A percentile compares a stretch with the other conserved stretches of the same genome.
phyloP scores from a whole-genome alignment of 2,888 invertebrate genomes.

The Embidobia sp. region DNA sequence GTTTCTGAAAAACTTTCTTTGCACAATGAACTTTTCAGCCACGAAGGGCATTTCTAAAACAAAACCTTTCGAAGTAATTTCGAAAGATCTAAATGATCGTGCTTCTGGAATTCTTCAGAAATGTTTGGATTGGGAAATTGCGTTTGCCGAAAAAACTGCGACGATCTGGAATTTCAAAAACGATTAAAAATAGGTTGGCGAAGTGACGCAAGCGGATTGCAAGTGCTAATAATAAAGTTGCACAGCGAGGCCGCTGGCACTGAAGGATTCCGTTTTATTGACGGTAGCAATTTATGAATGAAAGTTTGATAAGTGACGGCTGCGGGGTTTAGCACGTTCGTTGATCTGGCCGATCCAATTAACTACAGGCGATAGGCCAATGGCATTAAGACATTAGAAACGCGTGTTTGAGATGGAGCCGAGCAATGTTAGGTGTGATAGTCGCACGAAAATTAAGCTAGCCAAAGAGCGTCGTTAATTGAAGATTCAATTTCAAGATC shows the following conservation, averaged over 20 bases:
- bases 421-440: conserved; percentile 47
- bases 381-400: conserved; percentile 54
- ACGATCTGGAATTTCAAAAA: no score
- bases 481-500: background rate
- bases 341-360: conserved; percentile 73
- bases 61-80: no score
- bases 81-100: no score
- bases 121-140: no score
- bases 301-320: conserved; percentile 54
- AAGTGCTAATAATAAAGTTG: conserved; percentile 39
- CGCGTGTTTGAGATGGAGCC: conserved; percentile 19
- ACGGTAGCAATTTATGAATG: conserved; percentile 60
- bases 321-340: conserved; percentile 62
- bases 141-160: no score
- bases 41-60: no score
- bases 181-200: conserved; percentile 1
- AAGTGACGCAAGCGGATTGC: conserved; percentile 31
- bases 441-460: background rate
- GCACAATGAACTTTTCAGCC: no score
- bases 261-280: conserved; percentile 53
- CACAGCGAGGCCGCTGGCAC: conserved; percentile 23
- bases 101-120: no score
- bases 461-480: background rate
- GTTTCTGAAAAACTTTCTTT: no score
- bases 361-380: conserved; percentile 62